Percentiles rank a stretch among this genome's conserved stretches.
Evolutionary conservation across 2,888 invertebrate genomes (phyloP).

Genomic region (Drosophila stalkeri): DNA sequence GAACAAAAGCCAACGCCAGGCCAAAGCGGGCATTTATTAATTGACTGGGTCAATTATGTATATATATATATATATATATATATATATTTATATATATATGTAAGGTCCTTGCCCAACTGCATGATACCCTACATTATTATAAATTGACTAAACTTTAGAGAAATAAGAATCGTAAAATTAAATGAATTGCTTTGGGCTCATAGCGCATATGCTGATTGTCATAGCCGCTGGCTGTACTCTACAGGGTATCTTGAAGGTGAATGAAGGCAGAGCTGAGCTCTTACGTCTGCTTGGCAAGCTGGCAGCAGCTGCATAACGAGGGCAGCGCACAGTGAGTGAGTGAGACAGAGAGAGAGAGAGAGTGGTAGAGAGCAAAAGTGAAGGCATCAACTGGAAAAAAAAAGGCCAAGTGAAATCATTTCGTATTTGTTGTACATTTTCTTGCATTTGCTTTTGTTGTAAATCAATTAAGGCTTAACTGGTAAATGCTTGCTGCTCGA

Average conservation of each 20-base stretch:
- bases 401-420: constrained; percentile 51
- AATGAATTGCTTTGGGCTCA: too few species aligned
- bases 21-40: constrained; percentile 66
- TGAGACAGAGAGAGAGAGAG: too few species aligned
- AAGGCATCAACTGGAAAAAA: constrained; percentile 45
- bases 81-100: not conserved
- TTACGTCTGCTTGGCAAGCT: constrained; percentile 18
- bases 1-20: constrained; percentile 55
- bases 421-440: constrained; percentile 37
- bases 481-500: constrained; percentile 30
- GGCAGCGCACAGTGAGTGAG: not conserved
- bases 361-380: constrained; percentile 17
- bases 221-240: too few species aligned
- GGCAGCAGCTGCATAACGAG: constrained; percentile 37
- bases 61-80: constrained; percentile 14
- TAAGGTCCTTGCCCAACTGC: not conserved
- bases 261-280: not conserved
- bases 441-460: constrained; percentile 43
- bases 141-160: not conserved
- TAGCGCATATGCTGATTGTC: not conserved
- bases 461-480: constrained; percentile 60
- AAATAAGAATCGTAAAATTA: not conserved
- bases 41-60: constrained; percentile 66
- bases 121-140: constrained; percentile 12
- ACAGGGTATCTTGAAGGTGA: constrained; percentile 9